Percentiles rank a stretch among this genome's conserved stretches.
These are phyloP conservation scores for Amyelois transitella DNA, from an alignment of 1,140 invertebrate species.

Conservation along the genomic window DNA sequence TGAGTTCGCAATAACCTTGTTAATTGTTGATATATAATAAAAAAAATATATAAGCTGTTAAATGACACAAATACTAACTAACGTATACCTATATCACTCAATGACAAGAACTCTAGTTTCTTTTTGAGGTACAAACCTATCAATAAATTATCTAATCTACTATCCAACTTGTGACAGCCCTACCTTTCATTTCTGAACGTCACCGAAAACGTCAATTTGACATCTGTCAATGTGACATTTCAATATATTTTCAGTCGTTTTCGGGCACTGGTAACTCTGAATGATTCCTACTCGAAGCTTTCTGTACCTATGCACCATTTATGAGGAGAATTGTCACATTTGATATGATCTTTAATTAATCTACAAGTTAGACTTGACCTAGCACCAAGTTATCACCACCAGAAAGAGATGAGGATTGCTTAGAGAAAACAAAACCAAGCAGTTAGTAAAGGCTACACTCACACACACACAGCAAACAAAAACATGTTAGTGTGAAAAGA, in stretches of 20 bases:
- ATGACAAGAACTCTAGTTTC: slow-evolving; percentile 54
- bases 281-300: slow-evolving; percentile 32
- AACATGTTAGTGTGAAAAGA: slow-evolving; percentile 46
- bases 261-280: slow-evolving; percentile 32
- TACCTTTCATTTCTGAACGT: slow-evolving; percentile 29
- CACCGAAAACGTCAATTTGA: slow-evolving; percentile 49
- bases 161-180: slow-evolving; percentile 8
- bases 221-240: slow-evolving; percentile 55
- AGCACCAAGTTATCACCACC: slow-evolving; percentile 65
- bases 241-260: slow-evolving; percentile 27
- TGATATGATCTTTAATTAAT: not conserved
- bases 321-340: not conserved
- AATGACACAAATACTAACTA: slow-evolving; percentile 23
- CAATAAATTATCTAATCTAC: slow-evolving; percentile 39
- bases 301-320: slow-evolving; percentile 25
- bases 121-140: slow-evolving; percentile 33
- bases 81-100: slow-evolving; percentile 48
- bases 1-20: slow-evolving; percentile 10
- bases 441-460: slow-evolving; percentile 59
- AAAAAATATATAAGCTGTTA: slow-evolving; percentile 12
- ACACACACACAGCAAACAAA: slow-evolving; percentile 45
- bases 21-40: slow-evolving; percentile 24
- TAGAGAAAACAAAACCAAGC: slow-evolving; percentile 46
- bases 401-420: slow-evolving; percentile 30
- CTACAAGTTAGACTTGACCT: slow-evolving; percentile 53